Evolutionary conservation across 1,140 invertebrate genomes (phyloP).

Genomic region (Globodera ellingtonae): DNA sequence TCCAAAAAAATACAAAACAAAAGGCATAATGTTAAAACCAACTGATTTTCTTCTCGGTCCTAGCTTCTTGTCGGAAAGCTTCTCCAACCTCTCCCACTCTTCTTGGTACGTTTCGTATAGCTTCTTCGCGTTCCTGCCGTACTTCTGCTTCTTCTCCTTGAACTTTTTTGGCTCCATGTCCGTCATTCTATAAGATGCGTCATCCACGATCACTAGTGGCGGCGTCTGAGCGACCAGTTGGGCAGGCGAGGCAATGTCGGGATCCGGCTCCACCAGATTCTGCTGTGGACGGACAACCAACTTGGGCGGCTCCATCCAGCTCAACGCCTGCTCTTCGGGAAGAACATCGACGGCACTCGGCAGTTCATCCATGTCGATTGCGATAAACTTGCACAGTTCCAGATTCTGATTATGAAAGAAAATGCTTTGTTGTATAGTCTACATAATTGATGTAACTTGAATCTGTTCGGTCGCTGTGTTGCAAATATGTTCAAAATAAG

Average conservation of each 20-base stretch:
- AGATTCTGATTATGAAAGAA: slow-evolving; percentile 35
- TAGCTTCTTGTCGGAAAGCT: slow-evolving; percentile 21
- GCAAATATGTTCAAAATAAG: too few relatives aligned
- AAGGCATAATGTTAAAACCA: not conserved
- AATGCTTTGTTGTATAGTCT: too few relatives aligned
- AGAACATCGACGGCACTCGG: slow-evolving; percentile 33
- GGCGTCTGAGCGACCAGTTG: slow-evolving; percentile 31
- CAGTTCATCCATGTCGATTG: slow-evolving; percentile 48
- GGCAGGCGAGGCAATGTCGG: slow-evolving; percentile 38
- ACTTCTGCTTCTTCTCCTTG: slow-evolving; percentile 64
- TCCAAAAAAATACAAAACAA: not conserved
- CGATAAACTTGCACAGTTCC: slow-evolving; percentile 50
- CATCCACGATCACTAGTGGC: slow-evolving; percentile 44
- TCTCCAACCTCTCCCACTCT: slow-evolving; percentile 40
- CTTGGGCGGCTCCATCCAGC: slow-evolving; percentile 38
- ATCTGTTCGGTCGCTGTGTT: too few relatives aligned
- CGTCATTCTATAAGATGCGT: slow-evolving; percentile 26
- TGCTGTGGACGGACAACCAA: not conserved
- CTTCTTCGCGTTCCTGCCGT: slow-evolving; percentile 59
- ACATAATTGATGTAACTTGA: too few relatives aligned
- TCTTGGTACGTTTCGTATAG: slow-evolving; percentile 64
- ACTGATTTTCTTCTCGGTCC: slow-evolving; percentile 36
- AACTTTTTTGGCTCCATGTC: slow-evolving; percentile 55
- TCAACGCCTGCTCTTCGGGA: slow-evolving; percentile 39
- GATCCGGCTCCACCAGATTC: slow-evolving; percentile 29